These are phyloP conservation scores for Nowickia ferox DNA, from an alignment of 2,888 invertebrate species.

Conservation along the genomic window DNA sequence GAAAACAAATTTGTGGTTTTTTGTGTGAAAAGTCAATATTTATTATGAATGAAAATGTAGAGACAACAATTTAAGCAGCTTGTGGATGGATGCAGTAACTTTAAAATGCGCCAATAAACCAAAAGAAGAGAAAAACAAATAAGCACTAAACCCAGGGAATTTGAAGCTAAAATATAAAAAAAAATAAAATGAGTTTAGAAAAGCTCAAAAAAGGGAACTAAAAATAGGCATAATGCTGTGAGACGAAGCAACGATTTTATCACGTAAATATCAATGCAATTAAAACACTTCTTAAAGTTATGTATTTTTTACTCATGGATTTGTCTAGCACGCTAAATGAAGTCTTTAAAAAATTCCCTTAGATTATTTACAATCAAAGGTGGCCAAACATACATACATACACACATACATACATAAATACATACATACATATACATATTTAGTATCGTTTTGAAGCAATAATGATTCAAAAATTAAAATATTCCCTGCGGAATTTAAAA, in stretches of 20 bases:
- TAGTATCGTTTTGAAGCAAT: conserved; percentile 19
- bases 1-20: conserved; percentile 67
- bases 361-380: neutral
- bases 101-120: conserved; percentile 7
- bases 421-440: no score
- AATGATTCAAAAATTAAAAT: conserved; percentile 27
- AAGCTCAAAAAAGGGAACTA: neutral
- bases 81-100: conserved; percentile 17
- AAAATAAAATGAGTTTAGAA: neutral
- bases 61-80: conserved; percentile 21
- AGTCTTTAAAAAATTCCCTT: conserved; percentile 1
- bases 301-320: no score
- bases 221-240: neutral
- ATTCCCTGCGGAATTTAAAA: conserved; percentile 6
- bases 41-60: conserved; percentile 49
- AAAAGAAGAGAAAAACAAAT: neutral
- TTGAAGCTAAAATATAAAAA: neutral
- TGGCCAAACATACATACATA: neutral
- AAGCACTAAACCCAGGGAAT: neutral
- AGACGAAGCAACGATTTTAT: neutral
- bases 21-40: conserved; percentile 63
- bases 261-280: no score
- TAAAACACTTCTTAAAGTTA: no score
- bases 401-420: no score
- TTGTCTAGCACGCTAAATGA: neutral